Conservation (phyloP, 2,888 invertebrate species). For the Geotrupes spiniger region DNA sequence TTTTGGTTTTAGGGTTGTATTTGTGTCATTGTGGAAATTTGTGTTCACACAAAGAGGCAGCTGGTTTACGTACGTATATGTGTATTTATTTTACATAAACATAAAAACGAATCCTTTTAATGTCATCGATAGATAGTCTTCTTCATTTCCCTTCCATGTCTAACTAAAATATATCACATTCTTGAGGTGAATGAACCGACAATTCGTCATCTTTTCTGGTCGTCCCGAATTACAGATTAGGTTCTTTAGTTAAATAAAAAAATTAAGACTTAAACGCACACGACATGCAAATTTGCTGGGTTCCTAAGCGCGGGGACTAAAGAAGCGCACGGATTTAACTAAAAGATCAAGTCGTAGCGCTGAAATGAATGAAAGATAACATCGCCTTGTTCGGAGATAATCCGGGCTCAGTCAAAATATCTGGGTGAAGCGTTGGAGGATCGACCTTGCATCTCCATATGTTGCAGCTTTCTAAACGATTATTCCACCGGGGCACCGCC, state of each 20-base stretch:
- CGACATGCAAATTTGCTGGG: slow-evolving; percentile 30
- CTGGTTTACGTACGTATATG: too few relatives aligned
- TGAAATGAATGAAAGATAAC: slow-evolving; percentile 65
- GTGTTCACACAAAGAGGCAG: too few relatives aligned
- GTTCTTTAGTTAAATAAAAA: slow-evolving; percentile 49
- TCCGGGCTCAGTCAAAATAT: slow-evolving; percentile 60
- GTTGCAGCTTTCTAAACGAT: slow-evolving; percentile 65
- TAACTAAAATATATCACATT: too few relatives aligned
- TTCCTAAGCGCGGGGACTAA: slow-evolving; percentile 61
- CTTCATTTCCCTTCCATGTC: too few relatives aligned
- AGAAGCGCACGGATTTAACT: slow-evolving; percentile 66
- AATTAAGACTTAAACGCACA: too few relatives aligned
- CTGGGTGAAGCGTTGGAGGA: slow-evolving; percentile 57
- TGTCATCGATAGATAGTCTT: too few relatives aligned
- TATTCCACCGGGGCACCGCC: slow-evolving; percentile 68
- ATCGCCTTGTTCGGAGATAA: slow-evolving; percentile 68
- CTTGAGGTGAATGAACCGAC: too few relatives aligned
- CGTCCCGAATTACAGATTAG: slow-evolving; percentile 63
- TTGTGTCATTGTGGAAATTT: too few relatives aligned
- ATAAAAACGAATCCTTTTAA: too few relatives aligned
- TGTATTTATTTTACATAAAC: too few relatives aligned
- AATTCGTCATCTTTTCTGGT: too few relatives aligned
- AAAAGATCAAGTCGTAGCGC: slow-evolving; percentile 66
- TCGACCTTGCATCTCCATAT: slow-evolving; percentile 52
- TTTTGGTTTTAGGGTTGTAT: too few relatives aligned